Percentiles rank a stretch among this genome's conserved stretches.
Conservation (phyloP, 2,113 vertebrate species). For the Lophotis ruficrista region DNA sequence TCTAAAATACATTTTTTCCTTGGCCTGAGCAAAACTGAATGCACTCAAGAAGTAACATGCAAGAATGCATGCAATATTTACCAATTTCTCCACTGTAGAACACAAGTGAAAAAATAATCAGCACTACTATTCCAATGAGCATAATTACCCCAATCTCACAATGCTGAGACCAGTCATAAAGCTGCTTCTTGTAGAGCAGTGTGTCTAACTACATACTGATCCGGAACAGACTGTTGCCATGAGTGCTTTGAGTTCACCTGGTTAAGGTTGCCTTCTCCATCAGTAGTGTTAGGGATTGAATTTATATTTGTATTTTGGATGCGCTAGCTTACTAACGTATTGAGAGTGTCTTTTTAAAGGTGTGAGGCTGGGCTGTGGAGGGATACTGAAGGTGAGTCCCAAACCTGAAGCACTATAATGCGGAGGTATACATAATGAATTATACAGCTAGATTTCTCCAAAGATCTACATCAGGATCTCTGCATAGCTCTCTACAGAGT, state of each 20-base stretch:
- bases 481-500: neutral
- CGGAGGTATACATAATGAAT: neutral
- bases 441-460: neutral
- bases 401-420: neutral
- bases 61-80: neutral
- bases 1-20: neutral
- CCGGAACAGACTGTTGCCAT: neutral
- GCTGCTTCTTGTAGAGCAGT: neutral
- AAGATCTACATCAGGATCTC: neutral
- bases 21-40: neutral
- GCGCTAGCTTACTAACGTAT: neutral
- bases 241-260: neutral
- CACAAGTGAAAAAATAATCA: neutral
- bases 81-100: neutral
- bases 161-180: neutral
- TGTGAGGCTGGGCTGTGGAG: neutral
- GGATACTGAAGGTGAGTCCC: neutral
- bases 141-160: neutral
- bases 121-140: neutral
- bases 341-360: neutral
- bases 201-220: neutral
- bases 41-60: neutral
- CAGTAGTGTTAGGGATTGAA: neutral
- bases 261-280: neutral
- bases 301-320: neutral